phyloP scores from a whole-genome alignment of 2,888 invertebrate genomes.

The Ormyrus labotus region DNA sequence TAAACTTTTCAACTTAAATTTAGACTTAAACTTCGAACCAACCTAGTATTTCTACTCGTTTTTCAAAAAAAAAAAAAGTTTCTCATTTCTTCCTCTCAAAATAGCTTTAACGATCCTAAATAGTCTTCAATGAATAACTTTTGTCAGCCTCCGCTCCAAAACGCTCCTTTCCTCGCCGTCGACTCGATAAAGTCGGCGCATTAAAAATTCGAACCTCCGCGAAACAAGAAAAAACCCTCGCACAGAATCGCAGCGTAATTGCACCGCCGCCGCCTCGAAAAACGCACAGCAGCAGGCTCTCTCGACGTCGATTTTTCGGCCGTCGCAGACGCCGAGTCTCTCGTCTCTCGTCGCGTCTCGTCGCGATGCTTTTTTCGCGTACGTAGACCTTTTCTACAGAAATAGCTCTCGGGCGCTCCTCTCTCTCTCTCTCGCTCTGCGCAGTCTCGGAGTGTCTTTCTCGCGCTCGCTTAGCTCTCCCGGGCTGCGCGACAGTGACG shows the following conservation, averaged over 20 bases:
- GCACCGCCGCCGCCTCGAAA: background rate
- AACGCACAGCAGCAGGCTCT: background rate
- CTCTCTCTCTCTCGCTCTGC: conserved; percentile 5
- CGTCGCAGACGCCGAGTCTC: conserved; percentile 37
- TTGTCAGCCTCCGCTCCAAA: too few species aligned
- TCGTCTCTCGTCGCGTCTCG: conserved; percentile 44
- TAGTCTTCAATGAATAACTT: too few species aligned
- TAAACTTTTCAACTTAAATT: too few species aligned
- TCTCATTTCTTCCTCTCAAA: too few species aligned
- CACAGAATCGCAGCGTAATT: background rate
- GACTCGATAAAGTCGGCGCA: background rate
- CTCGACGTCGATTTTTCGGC: conserved; percentile 40
- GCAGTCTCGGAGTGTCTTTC: background rate
- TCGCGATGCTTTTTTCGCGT: conserved; percentile 57
- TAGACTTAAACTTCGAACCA: too few species aligned
- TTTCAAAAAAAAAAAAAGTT: too few species aligned
- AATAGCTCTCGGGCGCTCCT: conserved; percentile 52
- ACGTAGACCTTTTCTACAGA: conserved; percentile 58
- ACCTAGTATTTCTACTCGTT: too few species aligned
- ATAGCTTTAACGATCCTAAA: too few species aligned
- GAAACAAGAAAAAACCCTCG: background rate
- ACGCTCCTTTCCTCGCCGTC: too few species aligned
- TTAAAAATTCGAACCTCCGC: background rate
- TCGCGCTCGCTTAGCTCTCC: too few species aligned
- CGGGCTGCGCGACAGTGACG: conserved; percentile 14